These are phyloP conservation scores for Laterallus jamaicensis DNA, from an alignment of 2,113 vertebrate genomes.

Conservation along the genomic window DNA sequence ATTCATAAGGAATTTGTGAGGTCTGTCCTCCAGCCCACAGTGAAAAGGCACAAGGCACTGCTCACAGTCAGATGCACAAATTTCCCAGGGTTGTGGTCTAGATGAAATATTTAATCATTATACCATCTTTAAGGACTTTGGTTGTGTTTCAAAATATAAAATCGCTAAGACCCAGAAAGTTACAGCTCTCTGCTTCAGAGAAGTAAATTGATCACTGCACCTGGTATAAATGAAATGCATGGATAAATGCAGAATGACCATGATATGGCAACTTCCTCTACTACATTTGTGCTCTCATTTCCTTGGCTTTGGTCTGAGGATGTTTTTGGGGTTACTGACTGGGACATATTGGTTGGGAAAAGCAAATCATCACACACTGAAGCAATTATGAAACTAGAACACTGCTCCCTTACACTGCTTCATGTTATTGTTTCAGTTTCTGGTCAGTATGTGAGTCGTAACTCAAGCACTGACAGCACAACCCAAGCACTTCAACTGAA, in stretches of 20 bases:
- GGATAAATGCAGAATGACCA: not conserved
- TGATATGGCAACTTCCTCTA: not conserved
- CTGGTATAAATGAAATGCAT: slow-evolving; percentile 24
- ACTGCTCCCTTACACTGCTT: not conserved
- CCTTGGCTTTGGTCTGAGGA: not conserved
- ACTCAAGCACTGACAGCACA: not conserved
- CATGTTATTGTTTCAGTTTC: not conserved
- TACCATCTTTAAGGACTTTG: not conserved
- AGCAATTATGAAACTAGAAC: not conserved
- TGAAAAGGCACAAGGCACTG: not conserved
- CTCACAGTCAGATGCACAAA: not conserved
- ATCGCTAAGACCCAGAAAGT: slow-evolving; percentile 10
- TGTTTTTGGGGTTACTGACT: not conserved
- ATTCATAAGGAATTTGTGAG: not conserved
- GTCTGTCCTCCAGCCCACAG: not conserved
- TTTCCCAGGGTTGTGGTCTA: not conserved
- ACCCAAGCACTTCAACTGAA: not conserved
- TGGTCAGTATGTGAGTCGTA: rapidly evolving
- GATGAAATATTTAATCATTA: not conserved
- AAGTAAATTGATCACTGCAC: not conserved
- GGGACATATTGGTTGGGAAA: not conserved
- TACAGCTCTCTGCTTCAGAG: slow-evolving; percentile 2
- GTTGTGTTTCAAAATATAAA: slow-evolving; percentile 11
- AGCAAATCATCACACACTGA: not conserved
- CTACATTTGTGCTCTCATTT: not conserved